phyloP scores from a whole-genome alignment of 2,113 vertebrate species.

The Pimephales promelas region DNA sequence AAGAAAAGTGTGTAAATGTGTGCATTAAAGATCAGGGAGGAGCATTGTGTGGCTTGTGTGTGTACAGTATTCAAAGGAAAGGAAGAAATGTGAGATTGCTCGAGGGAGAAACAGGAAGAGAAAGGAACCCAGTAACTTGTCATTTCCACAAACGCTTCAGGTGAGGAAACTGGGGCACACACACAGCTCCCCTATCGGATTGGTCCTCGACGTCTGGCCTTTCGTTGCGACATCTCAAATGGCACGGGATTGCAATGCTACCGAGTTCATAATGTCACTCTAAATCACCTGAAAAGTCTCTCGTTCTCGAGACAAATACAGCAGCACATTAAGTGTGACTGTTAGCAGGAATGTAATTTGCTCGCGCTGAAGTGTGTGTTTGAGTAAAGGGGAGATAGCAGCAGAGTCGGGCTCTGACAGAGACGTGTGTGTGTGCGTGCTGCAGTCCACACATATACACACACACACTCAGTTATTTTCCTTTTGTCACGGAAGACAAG shows the following conservation, averaged over 20 bases:
- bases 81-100: neutral
- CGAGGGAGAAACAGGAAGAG: conserved; percentile 11
- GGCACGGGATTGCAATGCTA: neutral
- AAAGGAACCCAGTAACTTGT: conserved; percentile 37
- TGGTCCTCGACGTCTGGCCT: conserved; percentile 16
- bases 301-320: conserved; percentile 18
- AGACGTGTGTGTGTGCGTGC: neutral
- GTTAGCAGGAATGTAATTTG: conserved; percentile 32
- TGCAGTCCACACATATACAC: neutral
- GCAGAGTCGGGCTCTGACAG: neutral
- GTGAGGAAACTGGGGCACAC: conserved; percentile 44
- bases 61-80: conserved; percentile 58
- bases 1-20: neutral
- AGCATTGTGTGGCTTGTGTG: conserved; percentile 42
- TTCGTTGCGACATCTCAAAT: conserved; percentile 27
- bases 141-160: conserved; percentile 28
- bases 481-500: conserved; percentile 30
- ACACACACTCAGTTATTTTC: neutral
- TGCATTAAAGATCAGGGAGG: conserved; percentile 40
- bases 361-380: conserved; percentile 31
- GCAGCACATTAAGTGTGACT: conserved; percentile 10
- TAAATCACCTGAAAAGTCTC: conserved; percentile 24
- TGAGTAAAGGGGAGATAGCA: conserved; percentile 10
- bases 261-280: conserved; percentile 5
- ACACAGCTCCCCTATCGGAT: conserved; percentile 7